Evolutionary conservation across 1,140 invertebrate species (phyloP).

Genomic region (Sycophaga agraensis): DNA sequence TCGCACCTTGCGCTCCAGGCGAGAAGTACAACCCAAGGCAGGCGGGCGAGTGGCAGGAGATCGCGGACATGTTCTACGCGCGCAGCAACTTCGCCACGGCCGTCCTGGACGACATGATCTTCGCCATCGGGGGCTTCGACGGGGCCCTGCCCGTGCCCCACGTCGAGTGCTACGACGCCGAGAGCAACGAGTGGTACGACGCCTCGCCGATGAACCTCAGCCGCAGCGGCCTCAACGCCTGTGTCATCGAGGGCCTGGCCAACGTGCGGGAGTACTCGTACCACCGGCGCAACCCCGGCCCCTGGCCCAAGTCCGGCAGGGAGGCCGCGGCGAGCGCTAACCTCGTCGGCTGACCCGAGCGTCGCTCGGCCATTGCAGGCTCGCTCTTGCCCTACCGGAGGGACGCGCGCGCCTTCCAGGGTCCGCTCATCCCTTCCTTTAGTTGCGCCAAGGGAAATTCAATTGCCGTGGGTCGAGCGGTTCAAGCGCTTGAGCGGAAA

Average conservation of each 20-base stretch:
- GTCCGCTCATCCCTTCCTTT: too few relatives aligned
- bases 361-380: too few relatives aligned
- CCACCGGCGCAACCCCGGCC: constrained; percentile 19
- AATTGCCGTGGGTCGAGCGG: too few relatives aligned
- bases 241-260: constrained; percentile 74
- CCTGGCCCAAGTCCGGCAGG: not conserved
- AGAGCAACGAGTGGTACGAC: constrained; percentile 69
- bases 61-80: constrained; percentile 79
- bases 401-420: too few relatives aligned
- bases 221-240: constrained; percentile 80
- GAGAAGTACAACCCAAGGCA: constrained; percentile 70
- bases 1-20: too few relatives aligned
- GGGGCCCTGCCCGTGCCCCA: constrained; percentile 67
- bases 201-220: constrained; percentile 71
- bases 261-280: constrained; percentile 74
- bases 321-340: not conserved
- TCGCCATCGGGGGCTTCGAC: constrained; percentile 81
- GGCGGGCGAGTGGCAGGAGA: constrained; percentile 62
- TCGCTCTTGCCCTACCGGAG: too few relatives aligned
- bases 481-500: too few relatives aligned
- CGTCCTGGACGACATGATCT: constrained; percentile 78
- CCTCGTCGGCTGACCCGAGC: too few relatives aligned
- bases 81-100: constrained; percentile 83
- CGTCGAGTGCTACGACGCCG: constrained; percentile 73
- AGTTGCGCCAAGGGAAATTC: too few relatives aligned